These are phyloP conservation scores for Drosophila pseudoobscura DNA, from an alignment of 1,140 invertebrate species.

Conservation along the genomic window DNA sequence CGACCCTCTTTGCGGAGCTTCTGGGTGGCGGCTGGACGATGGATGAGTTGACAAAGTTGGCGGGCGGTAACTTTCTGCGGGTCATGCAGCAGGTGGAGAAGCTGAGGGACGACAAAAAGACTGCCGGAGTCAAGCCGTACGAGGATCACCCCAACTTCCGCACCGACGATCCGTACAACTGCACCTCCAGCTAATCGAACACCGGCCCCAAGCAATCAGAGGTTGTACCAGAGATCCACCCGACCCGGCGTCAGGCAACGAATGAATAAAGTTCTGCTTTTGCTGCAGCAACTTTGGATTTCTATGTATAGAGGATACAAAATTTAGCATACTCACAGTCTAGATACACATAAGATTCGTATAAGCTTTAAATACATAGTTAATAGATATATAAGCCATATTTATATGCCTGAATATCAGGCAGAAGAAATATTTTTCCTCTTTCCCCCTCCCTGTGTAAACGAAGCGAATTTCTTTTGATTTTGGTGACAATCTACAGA, in stretches of 20 bases:
- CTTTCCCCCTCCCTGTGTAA: constrained; percentile 16
- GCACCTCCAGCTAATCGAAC: constrained; percentile 81
- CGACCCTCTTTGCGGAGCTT: constrained; percentile 92
- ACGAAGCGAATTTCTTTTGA: constrained; percentile 54
- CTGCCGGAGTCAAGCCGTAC: constrained; percentile 71
- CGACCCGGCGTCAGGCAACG: neutral
- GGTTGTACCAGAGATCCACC: constrained; percentile 56
- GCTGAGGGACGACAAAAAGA: constrained; percentile 74
- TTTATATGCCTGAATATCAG: constrained; percentile 18
- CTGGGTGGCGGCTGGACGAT: constrained; percentile 92
- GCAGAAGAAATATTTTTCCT: constrained; percentile 11
- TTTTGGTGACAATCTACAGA: constrained; percentile 77
- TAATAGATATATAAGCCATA: constrained; percentile 21
- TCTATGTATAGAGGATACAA: constrained; percentile 19
- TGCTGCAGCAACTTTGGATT: constrained; percentile 7
- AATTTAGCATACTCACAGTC: constrained; percentile 25
- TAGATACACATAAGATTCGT: constrained; percentile 53
- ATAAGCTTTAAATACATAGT: constrained; percentile 64
- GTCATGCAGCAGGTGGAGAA: constrained; percentile 87
- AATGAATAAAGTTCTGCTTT: constrained; percentile 40
- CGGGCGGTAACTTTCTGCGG: constrained; percentile 93
- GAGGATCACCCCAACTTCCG: constrained; percentile 83
- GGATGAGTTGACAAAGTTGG: constrained; percentile 93
- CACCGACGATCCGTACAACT: constrained; percentile 82
- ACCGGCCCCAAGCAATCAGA: constrained; percentile 36